These are phyloP conservation scores for Aporophyla lueneburgensis DNA, from an alignment of 2,888 invertebrate genomes.

Conservation along the genomic window DNA sequence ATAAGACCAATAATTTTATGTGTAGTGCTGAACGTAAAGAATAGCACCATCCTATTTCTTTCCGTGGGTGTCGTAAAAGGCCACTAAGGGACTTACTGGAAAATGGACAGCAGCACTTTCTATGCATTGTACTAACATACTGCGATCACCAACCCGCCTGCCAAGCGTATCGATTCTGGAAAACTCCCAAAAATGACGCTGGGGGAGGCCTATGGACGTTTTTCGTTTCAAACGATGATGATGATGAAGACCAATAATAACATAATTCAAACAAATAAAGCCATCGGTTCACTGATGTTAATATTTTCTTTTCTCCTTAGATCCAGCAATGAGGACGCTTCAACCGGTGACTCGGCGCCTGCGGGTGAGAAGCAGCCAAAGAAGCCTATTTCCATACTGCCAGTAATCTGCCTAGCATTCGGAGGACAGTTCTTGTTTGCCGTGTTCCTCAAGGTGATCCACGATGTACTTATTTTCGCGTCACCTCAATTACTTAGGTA, in stretches of 20 bases:
- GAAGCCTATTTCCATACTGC: conserved; percentile 93
- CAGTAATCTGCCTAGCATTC: conserved; percentile 95
- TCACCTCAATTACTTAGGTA: conserved; percentile 66
- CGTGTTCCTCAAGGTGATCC: conserved; percentile 93
- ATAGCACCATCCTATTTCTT: no score
- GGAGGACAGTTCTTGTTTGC: conserved; percentile 95
- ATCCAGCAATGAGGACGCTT: conserved; percentile 38
- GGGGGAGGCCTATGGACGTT: no score
- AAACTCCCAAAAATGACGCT: no score
- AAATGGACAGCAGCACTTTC: no score
- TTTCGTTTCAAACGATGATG: no score
- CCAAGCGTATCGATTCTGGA: no score
- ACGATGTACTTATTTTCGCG: conserved; percentile 61
- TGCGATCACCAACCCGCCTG: no score
- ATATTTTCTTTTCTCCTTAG: neutral
- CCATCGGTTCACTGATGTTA: neutral
- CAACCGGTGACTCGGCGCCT: conserved; percentile 3
- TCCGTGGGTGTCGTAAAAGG: no score
- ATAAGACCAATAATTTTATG: neutral
- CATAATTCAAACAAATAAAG: neutral
- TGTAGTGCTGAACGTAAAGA: no score
- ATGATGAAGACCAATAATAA: no score
- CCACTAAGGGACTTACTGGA: no score
- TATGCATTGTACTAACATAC: no score
- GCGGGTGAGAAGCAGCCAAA: conserved; percentile 63